Evolutionary conservation across 1,140 invertebrate species (phyloP), one percentile per base, ranked within the genome.

Genomic region (Stegodyphus mimosarum): DNA sequence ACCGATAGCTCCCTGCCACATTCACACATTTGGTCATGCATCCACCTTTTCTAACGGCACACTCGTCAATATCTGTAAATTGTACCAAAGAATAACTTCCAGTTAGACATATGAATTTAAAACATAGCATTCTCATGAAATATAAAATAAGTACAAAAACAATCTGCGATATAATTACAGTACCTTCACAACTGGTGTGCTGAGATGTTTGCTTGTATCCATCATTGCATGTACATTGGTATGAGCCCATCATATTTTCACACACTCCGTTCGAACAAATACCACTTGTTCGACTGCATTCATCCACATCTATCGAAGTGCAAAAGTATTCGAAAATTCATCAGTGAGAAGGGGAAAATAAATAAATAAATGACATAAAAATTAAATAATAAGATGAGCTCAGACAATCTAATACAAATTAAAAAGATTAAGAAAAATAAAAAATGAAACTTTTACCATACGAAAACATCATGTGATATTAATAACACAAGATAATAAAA

Each of bases 1-100:
- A 91, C 66, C 66, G 76, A 83, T 88, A 91, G 75, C 89, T 88
- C n/a, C 90, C 90, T 52, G 97, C 95, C 75, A 94, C 95, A 9
- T 96, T 95, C 5, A 95, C 95, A 89, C 96, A 98, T 91, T 96
- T 95, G 4, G 96, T 90, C 97, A 97, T 91, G 90, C 98, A 99
- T 17, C 94, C 90, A 2, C 96, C 93, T 89, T 95, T 94, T 7
- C 93, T 92, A 77, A 97, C 89, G 6, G 88, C 81, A 88, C 94
- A 95, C 88, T 94, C 94, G 88, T 95, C 92, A 10, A 94, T 90
- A 89, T 94, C 94, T 93, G 86, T 66, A 89, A 89, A 69, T 87
- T 7, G 10, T 10, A 60, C 33, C 33, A 33, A 33, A 33, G 33
- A 33, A 33, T 33, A 33, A 33, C 33, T 33, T 33, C 33, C 3